These are phyloP conservation scores for Xestia sexstrigata DNA, from an alignment of 2,888 invertebrate species.

Conservation along the genomic window DNA sequence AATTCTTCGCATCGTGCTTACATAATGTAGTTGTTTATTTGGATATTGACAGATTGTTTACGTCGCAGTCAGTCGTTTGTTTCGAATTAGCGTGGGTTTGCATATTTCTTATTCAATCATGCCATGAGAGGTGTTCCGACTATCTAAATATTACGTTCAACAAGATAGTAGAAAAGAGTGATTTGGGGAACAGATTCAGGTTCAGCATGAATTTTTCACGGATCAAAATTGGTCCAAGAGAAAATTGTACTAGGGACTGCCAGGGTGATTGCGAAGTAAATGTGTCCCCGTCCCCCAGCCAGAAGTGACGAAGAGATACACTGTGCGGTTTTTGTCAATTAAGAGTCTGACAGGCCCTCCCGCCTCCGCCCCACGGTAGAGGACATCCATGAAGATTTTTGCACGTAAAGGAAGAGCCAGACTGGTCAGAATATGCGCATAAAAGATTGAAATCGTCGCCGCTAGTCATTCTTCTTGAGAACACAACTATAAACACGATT, in stretches of 20 bases:
- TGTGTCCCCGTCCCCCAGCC: neutral
- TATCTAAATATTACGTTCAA: constrained; percentile 1
- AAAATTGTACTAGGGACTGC: neutral
- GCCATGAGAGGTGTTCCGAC: constrained; percentile 11
- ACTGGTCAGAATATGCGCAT: neutral
- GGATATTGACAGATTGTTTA: constrained; percentile 51
- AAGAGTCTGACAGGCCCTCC: neutral
- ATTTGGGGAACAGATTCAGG: neutral
- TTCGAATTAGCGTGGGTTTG: constrained; percentile 48
- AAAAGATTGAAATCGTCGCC: neutral
- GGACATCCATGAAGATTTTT: neutral
- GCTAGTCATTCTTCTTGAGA: neutral
- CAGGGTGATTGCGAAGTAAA: neutral
- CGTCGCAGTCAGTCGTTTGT: constrained; percentile 46
- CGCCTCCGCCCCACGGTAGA: neutral
- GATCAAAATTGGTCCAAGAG: no score
- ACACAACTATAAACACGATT: neutral
- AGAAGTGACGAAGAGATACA: neutral
- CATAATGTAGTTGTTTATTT: constrained; percentile 40
- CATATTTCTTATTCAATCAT: constrained; percentile 45
- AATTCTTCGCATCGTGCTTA: constrained; percentile 8
- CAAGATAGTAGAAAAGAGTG: neutral
- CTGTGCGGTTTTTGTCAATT: neutral
- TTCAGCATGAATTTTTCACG: neutral
- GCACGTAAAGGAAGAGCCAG: neutral